Evolutionary conservation across 2,797 vertebrate species (phyloP), one percentile per base, ranked within the genome.

Genomic region (Pseudocheirus occidentalis): DNA sequence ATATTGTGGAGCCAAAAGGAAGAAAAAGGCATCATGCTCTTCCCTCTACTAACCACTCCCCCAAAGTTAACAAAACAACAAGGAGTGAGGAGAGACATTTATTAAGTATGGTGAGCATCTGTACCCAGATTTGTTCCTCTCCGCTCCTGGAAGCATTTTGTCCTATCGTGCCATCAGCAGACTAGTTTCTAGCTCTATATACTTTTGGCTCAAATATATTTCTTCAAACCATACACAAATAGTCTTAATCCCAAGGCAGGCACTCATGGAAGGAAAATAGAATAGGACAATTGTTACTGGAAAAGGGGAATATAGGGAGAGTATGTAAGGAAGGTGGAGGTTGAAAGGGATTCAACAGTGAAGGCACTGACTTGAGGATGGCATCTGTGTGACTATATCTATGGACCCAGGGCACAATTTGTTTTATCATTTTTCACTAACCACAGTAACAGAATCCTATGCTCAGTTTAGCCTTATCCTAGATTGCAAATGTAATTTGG

Each of bases 31-130:
- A 87, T 50, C 18, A 27, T 1, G 5, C 5, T 81, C 73, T 46
- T 81, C 40, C 27, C 21, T 87, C 73, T n/a, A 40, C 14, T 5
- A 81, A 40, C n/a, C n/a, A 1, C 7, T 81, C 7, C 7, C 9
- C 40, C 94, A 91, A 96, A 97, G 95, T 59, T 94, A 96, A 97
- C 46, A 94, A 93, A 96, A 56, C 7, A 90, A 96, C 90, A 94
- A 92, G 73, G 29, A 95, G 90, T 94, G 55, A 96, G 95, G 57
- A 91, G 31, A 96, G 87, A 57, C 94, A 95, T 90, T 97, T 96
- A 96, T 96, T 97, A 97, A 93, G 94, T 91, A 96, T 96, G 93
- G 95, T 96, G 97, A 97, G 62, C 62, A 94, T 95, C 34, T 54
- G 96, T 90, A 91, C 95, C 91, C 92, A 92, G 87, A 92, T 95